A percentile compares a stretch with the other conserved stretches of the same genome.
Evolutionary conservation across 2,888 invertebrate species (phyloP).

Genomic region (Stenotaenia linearis): DNA sequence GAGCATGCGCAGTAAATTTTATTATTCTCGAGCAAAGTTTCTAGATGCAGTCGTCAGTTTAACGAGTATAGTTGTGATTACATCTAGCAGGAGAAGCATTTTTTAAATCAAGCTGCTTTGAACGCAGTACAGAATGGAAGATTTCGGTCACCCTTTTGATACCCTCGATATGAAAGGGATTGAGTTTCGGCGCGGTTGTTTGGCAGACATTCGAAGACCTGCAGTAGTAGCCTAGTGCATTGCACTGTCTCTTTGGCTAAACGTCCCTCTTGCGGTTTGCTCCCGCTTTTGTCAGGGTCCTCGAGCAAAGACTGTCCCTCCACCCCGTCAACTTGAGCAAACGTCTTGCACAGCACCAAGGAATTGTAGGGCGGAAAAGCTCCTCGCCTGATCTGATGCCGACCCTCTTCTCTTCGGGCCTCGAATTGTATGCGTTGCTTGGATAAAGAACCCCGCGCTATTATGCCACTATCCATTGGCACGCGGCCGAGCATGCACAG

Average conservation of each 20-base stretch:
- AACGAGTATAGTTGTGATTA: no score
- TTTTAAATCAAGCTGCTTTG: no score
- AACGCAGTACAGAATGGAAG: no score
- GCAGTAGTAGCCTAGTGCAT: background rate
- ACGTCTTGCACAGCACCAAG: conserved; percentile 3
- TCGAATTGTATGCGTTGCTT: background rate
- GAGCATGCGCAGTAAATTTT: background rate
- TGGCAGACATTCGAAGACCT: background rate
- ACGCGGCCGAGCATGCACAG: conserved; percentile 17
- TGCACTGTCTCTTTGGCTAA: conserved; percentile 1
- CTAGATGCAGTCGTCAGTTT: no score
- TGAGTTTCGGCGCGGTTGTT: background rate
- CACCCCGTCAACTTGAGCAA: conserved; percentile 9
- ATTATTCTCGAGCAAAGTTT: background rate
- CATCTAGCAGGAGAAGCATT: no score
- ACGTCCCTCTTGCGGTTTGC: conserved; percentile 9
- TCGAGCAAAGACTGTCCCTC: conserved; percentile 5
- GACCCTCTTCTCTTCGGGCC: background rate
- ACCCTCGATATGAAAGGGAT: background rate
- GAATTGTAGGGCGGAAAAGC: conserved; percentile 9
- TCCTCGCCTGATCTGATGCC: background rate
- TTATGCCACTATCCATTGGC: conserved; percentile 6
- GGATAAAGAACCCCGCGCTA: conserved; percentile 12
- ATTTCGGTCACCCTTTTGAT: background rate
- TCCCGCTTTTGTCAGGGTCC: conserved; percentile 1